These are phyloP conservation scores for Dynastes maya DNA, from an alignment of 2,888 invertebrate genomes.

Conservation along the genomic window DNA sequence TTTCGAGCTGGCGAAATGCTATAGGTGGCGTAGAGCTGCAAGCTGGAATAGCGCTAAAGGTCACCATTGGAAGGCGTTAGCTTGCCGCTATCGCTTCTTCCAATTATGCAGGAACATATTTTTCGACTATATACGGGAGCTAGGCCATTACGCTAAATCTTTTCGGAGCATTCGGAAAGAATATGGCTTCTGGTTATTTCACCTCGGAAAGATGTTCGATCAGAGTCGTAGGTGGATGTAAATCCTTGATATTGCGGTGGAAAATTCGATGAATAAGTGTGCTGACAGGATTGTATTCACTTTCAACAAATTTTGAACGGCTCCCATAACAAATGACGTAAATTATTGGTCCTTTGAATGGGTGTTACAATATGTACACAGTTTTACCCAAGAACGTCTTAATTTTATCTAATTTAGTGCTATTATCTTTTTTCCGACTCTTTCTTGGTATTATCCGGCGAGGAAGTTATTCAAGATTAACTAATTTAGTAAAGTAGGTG, in stretches of 20 bases:
- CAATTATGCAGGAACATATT: slow-evolving; percentile 5
- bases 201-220: neutral
- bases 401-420: too few relatives aligned
- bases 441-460: too few relatives aligned
- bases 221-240: neutral
- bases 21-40: neutral
- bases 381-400: too few relatives aligned
- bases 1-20: neutral
- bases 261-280: neutral
- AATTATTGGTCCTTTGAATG: too few relatives aligned
- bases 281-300: neutral
- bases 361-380: too few relatives aligned
- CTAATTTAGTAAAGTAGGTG: too few relatives aligned
- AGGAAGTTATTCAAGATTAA: too few relatives aligned
- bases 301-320: neutral
- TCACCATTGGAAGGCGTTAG: neutral
- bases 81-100: slow-evolving; percentile 16
- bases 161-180: neutral
- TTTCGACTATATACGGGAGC: neutral
- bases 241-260: neutral
- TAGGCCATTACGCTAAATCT: slow-evolving; percentile 6
- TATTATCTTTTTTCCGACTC: too few relatives aligned
- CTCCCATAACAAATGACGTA: too few relatives aligned
- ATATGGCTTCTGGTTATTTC: slow-evolving; percentile 16
- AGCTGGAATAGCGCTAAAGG: neutral